A percentile compares a stretch with the other conserved stretches of the same genome.
These are phyloP conservation scores for Phyllotreta striolata DNA, from an alignment of 2,888 invertebrate species.

Conservation along the genomic window DNA sequence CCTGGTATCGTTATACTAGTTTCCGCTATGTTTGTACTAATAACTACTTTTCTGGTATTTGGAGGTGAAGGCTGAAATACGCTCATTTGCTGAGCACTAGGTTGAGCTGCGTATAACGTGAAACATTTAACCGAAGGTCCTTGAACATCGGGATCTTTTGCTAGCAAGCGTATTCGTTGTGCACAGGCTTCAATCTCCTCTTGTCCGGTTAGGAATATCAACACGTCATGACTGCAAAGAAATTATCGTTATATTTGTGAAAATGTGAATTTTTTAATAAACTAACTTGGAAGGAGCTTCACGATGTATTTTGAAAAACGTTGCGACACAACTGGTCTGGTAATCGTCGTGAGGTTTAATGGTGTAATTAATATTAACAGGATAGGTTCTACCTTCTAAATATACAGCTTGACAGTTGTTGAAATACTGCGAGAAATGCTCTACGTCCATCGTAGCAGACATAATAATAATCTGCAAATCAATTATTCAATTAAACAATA, in stretches of 20 bases:
- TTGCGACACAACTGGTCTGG: slow-evolving; percentile 81
- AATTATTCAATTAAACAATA: slow-evolving; percentile 19
- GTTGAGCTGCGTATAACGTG: slow-evolving; percentile 91
- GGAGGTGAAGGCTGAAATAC: slow-evolving; percentile 80
- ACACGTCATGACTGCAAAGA: slow-evolving; percentile 78
- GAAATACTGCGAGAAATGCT: slow-evolving; percentile 90
- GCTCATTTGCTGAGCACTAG: slow-evolving; percentile 84
- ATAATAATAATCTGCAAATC: slow-evolving; percentile 78
- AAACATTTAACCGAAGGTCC: slow-evolving; percentile 78
- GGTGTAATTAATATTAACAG: slow-evolving; percentile 78
- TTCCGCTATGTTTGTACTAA: slow-evolving; percentile 98
- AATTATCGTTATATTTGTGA: not conserved
- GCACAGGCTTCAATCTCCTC: slow-evolving; percentile 94
- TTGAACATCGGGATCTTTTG: slow-evolving; percentile 70
- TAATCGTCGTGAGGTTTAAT: slow-evolving; percentile 82
- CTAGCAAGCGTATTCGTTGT: slow-evolving; percentile 75
- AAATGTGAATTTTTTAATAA: slow-evolving; percentile 14
- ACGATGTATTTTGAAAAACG: slow-evolving; percentile 89
- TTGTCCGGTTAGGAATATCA: slow-evolving; percentile 95
- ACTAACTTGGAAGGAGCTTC: slow-evolving; percentile 81
- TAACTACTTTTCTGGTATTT: slow-evolving; percentile 86
- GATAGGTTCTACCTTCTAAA: slow-evolving; percentile 87
- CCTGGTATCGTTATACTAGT: slow-evolving; percentile 96
- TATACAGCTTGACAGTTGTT: slow-evolving; percentile 86
- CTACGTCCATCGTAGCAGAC: slow-evolving; percentile 97